phyloP scores from a whole-genome alignment of 1,140 invertebrate genomes.

The Antheraea mylitta region DNA sequence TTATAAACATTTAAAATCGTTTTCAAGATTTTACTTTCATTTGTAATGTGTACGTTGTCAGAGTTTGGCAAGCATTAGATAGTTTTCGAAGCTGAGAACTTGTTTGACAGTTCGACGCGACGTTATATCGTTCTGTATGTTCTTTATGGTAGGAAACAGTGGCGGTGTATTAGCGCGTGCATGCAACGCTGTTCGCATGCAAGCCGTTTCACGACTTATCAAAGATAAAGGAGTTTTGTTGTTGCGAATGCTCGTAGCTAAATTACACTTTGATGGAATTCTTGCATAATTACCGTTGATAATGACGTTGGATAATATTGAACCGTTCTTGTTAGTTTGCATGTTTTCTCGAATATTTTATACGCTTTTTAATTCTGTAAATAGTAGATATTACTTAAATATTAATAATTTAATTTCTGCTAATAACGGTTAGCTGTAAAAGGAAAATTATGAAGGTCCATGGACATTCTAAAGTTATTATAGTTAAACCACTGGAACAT shows the following conservation, averaged over 20 bases:
- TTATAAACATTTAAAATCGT: too few relatives aligned
- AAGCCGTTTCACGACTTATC: slow-evolving; percentile 26
- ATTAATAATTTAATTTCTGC: not conserved
- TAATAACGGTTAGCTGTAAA: too few relatives aligned
- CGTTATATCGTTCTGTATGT: slow-evolving; percentile 18
- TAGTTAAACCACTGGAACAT: too few relatives aligned
- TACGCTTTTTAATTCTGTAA: not conserved
- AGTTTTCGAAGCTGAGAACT: too few relatives aligned
- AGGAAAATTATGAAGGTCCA: too few relatives aligned
- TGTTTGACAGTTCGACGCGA: not conserved
- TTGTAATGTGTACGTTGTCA: too few relatives aligned
- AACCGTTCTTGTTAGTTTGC: too few relatives aligned
- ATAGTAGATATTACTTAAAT: not conserved
- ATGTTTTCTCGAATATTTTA: not conserved
- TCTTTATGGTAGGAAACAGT: slow-evolving; percentile 21
- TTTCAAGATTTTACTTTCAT: too few relatives aligned
- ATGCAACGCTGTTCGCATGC: slow-evolving; percentile 37
- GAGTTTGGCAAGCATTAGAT: too few relatives aligned
- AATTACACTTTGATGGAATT: slow-evolving; percentile 2
- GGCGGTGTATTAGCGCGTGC: slow-evolving; percentile 29
- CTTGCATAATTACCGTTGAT: not conserved
- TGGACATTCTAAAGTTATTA: too few relatives aligned
- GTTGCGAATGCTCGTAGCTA: not conserved
- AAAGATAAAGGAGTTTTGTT: slow-evolving; percentile 18
- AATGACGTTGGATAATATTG: not conserved